phyloP scores from a whole-genome alignment of 2,888 invertebrate species.

The Drosophila macrospina region DNA sequence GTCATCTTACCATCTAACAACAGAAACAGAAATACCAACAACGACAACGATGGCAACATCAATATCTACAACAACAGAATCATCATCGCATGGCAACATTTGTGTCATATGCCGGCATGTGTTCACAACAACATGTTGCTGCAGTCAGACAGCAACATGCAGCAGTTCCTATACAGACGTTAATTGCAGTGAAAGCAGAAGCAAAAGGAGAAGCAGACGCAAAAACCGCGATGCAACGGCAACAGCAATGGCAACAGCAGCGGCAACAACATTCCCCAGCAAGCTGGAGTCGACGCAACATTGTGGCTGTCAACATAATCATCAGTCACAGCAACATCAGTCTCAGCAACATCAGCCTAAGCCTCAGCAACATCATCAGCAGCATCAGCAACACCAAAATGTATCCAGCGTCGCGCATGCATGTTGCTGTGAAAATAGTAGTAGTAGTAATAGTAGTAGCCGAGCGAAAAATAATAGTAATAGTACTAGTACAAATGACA shows the following conservation, averaged over 20 bases:
- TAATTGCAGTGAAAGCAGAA: slow-evolving; percentile 13
- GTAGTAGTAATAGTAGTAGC: slow-evolving; percentile 11
- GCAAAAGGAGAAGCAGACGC: slow-evolving; percentile 18
- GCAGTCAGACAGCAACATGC: slow-evolving; percentile 30
- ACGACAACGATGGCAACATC: slow-evolving; percentile 8
- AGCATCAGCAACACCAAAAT: slow-evolving; percentile 23
- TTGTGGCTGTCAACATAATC: slow-evolving; percentile 34
- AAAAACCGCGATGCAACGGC: slow-evolving; percentile 25
- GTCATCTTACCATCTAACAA: too few species aligned
- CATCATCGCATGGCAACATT: slow-evolving; percentile 42
- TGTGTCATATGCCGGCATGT: slow-evolving; percentile 62
- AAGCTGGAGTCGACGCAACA: slow-evolving; percentile 30
- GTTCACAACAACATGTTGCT: slow-evolving; percentile 58
- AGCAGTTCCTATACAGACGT: slow-evolving; percentile 12
- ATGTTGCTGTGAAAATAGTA: slow-evolving; percentile 40
- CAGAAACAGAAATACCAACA: slow-evolving; percentile 17
- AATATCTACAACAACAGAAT: slow-evolving; percentile 16
- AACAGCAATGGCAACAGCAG: background rate
- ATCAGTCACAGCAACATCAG: background rate
- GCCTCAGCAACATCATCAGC: slow-evolving; percentile 29
- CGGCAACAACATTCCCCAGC: slow-evolving; percentile 54
- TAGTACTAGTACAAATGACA: slow-evolving; percentile 69
- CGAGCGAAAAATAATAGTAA: slow-evolving; percentile 11
- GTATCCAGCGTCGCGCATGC: slow-evolving; percentile 5
- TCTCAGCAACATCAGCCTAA: slow-evolving; percentile 21